Evolutionary conservation across 2,888 invertebrate species (phyloP).

Genomic region (Ligdia adustata): DNA sequence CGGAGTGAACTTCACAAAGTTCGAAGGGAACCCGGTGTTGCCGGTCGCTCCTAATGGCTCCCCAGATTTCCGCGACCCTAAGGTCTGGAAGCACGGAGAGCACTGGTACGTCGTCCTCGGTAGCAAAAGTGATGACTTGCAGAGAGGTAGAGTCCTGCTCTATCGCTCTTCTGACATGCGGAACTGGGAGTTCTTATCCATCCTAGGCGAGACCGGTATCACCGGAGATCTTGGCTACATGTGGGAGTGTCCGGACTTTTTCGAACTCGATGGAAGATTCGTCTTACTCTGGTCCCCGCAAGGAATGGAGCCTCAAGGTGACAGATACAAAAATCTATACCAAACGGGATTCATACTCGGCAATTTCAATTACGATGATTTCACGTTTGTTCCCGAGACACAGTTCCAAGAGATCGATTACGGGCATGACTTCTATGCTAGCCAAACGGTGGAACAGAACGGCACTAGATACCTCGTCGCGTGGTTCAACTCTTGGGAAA

Average conservation of each 20-base stretch:
- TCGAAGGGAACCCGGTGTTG: constrained; percentile 69
- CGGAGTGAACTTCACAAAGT: constrained; percentile 69
- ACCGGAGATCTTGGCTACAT: constrained; percentile 67
- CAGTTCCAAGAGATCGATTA: constrained; percentile 73
- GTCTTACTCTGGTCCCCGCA: constrained; percentile 75
- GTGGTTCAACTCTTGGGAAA: constrained; percentile 79
- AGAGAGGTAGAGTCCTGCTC: constrained; percentile 64
- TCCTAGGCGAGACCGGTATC: constrained; percentile 60
- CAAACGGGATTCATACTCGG: constrained; percentile 77
- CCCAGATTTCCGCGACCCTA: constrained; percentile 79
- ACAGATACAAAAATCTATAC: constrained; percentile 66
- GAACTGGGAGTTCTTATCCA: constrained; percentile 65
- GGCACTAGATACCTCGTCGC: constrained; percentile 65
- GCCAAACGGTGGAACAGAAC: constrained; percentile 64
- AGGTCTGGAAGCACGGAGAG: constrained; percentile 69
- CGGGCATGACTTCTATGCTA: constrained; percentile 78
- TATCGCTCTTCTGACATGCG: constrained; percentile 69
- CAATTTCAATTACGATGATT: constrained; percentile 67
- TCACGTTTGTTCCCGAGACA: constrained; percentile 61
- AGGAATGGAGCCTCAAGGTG: constrained; percentile 65
- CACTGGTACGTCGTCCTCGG: constrained; percentile 74
- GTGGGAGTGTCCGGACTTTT: constrained; percentile 83
- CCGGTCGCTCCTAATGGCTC: constrained; percentile 59
- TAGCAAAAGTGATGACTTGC: constrained; percentile 58
- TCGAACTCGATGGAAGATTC: constrained; percentile 69